Evolutionary conservation across 2,113 vertebrate genomes (phyloP), one percentile per base, ranked within the genome.

Genomic region (Porphyrio hochstetteri): DNA sequence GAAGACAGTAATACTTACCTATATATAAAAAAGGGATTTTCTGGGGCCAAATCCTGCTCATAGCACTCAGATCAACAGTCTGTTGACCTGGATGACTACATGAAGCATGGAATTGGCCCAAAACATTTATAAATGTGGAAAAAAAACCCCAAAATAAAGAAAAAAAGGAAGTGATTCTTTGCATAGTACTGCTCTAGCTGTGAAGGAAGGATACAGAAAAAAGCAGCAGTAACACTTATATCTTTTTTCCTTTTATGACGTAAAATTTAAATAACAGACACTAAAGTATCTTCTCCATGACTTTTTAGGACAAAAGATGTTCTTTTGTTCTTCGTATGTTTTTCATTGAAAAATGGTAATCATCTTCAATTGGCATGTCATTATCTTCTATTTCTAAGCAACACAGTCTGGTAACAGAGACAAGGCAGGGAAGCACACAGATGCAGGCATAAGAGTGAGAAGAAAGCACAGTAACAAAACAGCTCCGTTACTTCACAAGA

Each of bases 291-390:
- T 64, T 69, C 70, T 92, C 50, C 60, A 80, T 52, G 77, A 52
- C 13, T 78, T 23, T 38, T 69, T 20, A 21, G 79, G 57, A 84
- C 5, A 86, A 68, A 95, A 90, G 18, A 24, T 33, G 12, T 61
- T 36, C 7, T 81, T 93, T 86, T 29, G 40, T 55, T 79, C 36
- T 40, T 85, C 95, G 74, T 64, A 64, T 59, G 31, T 46, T 95
- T 97, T 93, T 92, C 42, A 88, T 53, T 97, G 44, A 88, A 82
- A 87, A 97, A 93, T 88, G 59, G 74, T 94, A 91, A 96, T 48
- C 60, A 60, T 56, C 53, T 82, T 84, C 40, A 80, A 12, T 11
- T 55, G 91, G 78, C 42, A 88, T 42, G 78, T 63, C 50, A 64
- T 60, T 59, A 44, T 35, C 52, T 72, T 75, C 38, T 20, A 40